Conservation (phyloP, 2,888 invertebrate species). For the Aelia acuminata region DNA sequence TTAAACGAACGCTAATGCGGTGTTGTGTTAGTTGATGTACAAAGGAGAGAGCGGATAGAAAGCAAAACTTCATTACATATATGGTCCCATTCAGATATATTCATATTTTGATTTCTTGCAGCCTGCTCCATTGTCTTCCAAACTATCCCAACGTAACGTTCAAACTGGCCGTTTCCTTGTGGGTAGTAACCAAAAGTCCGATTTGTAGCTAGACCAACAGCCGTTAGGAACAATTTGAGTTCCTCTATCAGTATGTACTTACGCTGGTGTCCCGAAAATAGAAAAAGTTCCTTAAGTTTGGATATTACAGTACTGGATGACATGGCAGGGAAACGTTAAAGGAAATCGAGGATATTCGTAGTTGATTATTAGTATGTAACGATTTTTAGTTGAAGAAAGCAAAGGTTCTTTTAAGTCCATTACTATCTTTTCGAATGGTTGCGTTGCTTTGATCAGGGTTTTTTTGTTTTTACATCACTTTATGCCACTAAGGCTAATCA, state of each 20-base stretch:
- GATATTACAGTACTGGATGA: background rate
- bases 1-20: conserved; percentile 64
- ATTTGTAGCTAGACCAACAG: conserved; percentile 50
- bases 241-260: background rate
- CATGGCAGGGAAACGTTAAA: background rate
- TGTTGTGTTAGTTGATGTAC: conserved; percentile 64
- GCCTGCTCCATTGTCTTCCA: conserved; percentile 59
- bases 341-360: background rate
- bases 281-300: background rate
- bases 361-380: background rate
- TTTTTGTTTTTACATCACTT: no score
- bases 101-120: no score
- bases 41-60: conserved; percentile 64
- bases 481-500: no score
- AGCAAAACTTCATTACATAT: conserved; percentile 61
- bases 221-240: conserved; percentile 4
- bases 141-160: conserved; percentile 59
- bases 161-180: conserved; percentile 58
- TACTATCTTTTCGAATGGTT: background rate
- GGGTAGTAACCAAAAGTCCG: conserved; percentile 58
- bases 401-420: background rate
- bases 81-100: background rate
- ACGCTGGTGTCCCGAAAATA: no score
- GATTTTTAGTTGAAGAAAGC: background rate
- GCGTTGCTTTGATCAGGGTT: background rate